Conservation (phyloP, 2,113 vertebrate species). For the Thunnus thynnus region DNA sequence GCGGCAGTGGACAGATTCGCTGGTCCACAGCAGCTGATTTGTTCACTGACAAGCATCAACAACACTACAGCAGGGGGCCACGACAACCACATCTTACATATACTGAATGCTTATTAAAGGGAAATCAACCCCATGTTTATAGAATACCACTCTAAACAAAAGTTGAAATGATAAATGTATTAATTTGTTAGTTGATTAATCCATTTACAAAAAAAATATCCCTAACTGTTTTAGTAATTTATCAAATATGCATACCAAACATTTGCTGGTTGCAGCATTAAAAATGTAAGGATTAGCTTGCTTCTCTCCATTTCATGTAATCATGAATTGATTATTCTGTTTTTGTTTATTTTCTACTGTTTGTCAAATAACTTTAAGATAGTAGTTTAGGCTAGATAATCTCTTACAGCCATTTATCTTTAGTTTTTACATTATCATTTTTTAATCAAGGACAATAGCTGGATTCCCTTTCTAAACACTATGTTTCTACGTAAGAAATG, state of each 20-base stretch:
- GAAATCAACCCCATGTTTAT: neutral
- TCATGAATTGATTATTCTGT: neutral
- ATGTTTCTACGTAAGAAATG: no score
- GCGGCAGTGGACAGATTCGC: constrained; percentile 29
- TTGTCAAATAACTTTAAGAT: neutral
- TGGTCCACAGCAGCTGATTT: constrained; percentile 41
- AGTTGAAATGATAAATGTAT: neutral
- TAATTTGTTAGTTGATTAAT: neutral
- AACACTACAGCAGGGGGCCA: constrained; percentile 34
- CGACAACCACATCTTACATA: constrained; percentile 24
- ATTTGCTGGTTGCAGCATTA: neutral
- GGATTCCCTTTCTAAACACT: neutral
- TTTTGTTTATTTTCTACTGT: neutral
- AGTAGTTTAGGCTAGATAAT: neutral
- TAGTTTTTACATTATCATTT: neutral
- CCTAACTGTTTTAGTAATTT: neutral
- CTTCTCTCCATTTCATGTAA: neutral
- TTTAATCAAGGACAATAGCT: neutral
- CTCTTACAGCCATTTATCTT: neutral
- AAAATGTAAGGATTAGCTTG: neutral
- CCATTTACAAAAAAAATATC: neutral
- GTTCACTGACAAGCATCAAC: constrained; percentile 33
- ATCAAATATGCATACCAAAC: neutral
- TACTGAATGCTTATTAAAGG: neutral
- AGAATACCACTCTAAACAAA: neutral